Base-by-base conservation (phyloP, 2,888 invertebrate species). In the Drosophila paracracens region DNA sequence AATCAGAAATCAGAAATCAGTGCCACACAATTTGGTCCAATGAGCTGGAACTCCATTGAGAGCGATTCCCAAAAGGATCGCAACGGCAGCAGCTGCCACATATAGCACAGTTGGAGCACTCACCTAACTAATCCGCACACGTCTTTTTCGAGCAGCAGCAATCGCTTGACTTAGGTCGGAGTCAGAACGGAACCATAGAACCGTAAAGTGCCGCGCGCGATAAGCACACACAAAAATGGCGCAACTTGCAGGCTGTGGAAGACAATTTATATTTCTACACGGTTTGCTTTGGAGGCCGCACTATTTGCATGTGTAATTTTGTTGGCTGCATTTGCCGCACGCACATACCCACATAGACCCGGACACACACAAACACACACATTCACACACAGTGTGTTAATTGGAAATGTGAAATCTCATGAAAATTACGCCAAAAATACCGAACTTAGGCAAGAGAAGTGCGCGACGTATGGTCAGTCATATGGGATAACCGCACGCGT, bases 401-500 rank as follows among this genome's bases (percentile, higher is more conserved):
- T 77, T 77, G 67, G n/a, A 61, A 71, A 59, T 56, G 67, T 16
- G 60, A 74, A 70, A 63, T 48, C 66, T 59, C 71, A 64, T 64
- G 52, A 66, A 79, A 63, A 70, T 73, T 50, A 69, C 86, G 70
- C 31, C 27, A 56, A 56, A 70, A 69, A 38, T 53, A 64, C 46
- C 58, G 62, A 52, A 36, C 52, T 46, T 43, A 18, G 51, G 7
- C 35, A 31, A 25, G 18, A 46, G 13, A 29, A 31, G 27, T 16
- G 43, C 59, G 53, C 64, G 25, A 70, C 31, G 64, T 51, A 11
- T 52, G 66, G 8, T 31, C 4, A 46, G 36, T 43, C 56, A n/a
- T 27, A 50, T 25, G 25, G 52, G 64, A 66, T 75, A 80, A 92
- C 91, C 91, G 91, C 81, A 89, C 90, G 82, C 82, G 83, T 79